These are phyloP conservation scores for Formica aserva DNA, from an alignment of 2,888 invertebrate genomes.

Conservation along the genomic window DNA sequence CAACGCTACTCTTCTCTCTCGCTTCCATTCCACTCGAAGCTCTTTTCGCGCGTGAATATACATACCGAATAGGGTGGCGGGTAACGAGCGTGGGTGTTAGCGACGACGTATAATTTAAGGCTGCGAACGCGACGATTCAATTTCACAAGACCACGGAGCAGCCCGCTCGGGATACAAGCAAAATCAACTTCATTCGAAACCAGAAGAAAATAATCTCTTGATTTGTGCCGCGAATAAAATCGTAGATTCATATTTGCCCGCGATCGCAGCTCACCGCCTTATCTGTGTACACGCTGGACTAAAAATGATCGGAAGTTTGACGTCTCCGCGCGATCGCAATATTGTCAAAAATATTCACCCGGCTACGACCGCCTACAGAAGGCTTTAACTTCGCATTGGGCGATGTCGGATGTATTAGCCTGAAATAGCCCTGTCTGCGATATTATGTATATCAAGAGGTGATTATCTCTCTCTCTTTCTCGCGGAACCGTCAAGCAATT, in stretches of 20 bases:
- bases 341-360: conserved; percentile 69
- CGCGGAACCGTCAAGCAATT: neutral
- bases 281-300: conserved; percentile 66
- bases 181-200: conserved; percentile 33
- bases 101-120: conserved; percentile 79
- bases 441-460: neutral
- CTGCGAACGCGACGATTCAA: conserved; percentile 76
- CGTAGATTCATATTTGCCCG: conserved; percentile 76
- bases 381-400: conserved; percentile 59
- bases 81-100: conserved; percentile 74
- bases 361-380: conserved; percentile 59
- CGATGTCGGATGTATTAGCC: conserved; percentile 57
- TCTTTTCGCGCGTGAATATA: conserved; percentile 67
- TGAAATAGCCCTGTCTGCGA: neutral
- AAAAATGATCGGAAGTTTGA: conserved; percentile 70
- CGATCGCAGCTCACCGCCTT: conserved; percentile 57
- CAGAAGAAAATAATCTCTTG: conserved; percentile 76
- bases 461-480: neutral
- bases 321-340: conserved; percentile 63
- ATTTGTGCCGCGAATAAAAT: conserved; percentile 75
- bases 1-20: conserved; percentile 53
- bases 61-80: conserved; percentile 69
- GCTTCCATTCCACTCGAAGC: conserved; percentile 52
- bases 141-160: conserved; percentile 75
- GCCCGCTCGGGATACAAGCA: conserved; percentile 1